phyloP scores from a whole-genome alignment of 2,113 vertebrate genomes.

The Pelobates fuscus region DNA sequence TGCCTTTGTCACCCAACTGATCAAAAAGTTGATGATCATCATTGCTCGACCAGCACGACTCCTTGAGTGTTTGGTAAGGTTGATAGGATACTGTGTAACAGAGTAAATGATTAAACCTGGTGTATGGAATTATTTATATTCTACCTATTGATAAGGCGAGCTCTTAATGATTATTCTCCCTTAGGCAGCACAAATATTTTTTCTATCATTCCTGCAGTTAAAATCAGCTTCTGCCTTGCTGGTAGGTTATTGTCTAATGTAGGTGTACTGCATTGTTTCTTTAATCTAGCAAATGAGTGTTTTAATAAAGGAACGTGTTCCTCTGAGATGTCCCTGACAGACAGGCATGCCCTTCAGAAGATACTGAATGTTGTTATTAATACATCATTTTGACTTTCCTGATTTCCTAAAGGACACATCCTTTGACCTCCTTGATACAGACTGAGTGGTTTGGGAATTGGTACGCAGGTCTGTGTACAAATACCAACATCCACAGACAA shows the following conservation, averaged over 20 bases:
- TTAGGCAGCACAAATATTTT: no score
- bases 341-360: constrained; percentile 1
- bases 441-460: not conserved
- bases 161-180: no score
- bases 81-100: not conserved
- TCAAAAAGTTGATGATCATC: constrained; percentile 94
- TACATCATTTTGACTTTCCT: constrained; percentile 3
- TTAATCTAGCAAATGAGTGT: not conserved
- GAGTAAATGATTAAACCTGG: not conserved
- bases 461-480: not conserved
- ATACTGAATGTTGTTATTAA: not conserved
- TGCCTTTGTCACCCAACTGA: constrained; percentile 89
- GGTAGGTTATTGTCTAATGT: no score
- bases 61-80: constrained; percentile 92
- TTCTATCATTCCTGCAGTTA: no score
- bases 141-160: no score
- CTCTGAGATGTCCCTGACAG: not conserved
- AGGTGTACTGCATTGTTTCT: not conserved
- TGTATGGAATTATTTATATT: no score
- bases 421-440: not conserved
- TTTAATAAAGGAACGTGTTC: not conserved
- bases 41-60: constrained; percentile 92
- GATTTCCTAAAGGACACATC: not conserved
- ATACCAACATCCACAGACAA: not conserved
- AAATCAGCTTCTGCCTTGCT: no score